Evolutionary conservation across 1,140 invertebrate genomes (phyloP).

Genomic region (Phymorhynchus buccinoides): DNA sequence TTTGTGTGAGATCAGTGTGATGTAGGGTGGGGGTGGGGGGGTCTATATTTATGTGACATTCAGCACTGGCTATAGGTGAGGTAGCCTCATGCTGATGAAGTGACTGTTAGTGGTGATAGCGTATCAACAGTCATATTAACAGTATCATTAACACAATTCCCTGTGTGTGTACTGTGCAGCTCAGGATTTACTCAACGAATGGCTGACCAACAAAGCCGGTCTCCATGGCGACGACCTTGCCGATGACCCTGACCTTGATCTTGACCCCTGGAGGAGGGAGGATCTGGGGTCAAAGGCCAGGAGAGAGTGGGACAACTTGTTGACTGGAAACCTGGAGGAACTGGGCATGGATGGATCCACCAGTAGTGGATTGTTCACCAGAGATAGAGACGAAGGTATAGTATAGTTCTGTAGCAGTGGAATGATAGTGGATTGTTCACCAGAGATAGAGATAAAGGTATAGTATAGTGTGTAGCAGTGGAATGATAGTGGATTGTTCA

Average conservation of each 20-base stretch:
- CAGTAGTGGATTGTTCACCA: background rate
- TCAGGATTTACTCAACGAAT: slow-evolving; percentile 59
- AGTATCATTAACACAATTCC: background rate
- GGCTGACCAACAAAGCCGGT: slow-evolving; percentile 58
- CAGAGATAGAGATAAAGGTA: too few relatives aligned
- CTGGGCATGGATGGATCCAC: background rate
- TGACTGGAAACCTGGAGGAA: slow-evolving; percentile 32
- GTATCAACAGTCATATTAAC: background rate
- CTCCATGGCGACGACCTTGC: slow-evolving; percentile 39
- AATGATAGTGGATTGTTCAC: too few relatives aligned
- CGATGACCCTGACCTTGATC: slow-evolving; percentile 36
- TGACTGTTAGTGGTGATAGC: too few relatives aligned
- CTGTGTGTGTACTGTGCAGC: slow-evolving; percentile 40
- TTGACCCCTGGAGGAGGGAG: slow-evolving; percentile 35
- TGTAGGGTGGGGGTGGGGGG: too few relatives aligned
- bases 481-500: too few relatives aligned
- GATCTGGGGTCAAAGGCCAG: slow-evolving; percentile 31
- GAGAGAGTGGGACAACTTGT: slow-evolving; percentile 37
- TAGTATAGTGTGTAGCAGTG: too few relatives aligned
- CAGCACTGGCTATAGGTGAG: too few relatives aligned
- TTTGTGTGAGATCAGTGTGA: too few relatives aligned
- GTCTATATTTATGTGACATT: too few relatives aligned
- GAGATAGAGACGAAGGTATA: background rate
- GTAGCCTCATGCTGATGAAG: too few relatives aligned
- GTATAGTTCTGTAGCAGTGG: too few relatives aligned